These are phyloP conservation scores for Panagrolaimus sp. DNA, from an alignment of 1,140 invertebrate species.

Conservation along the genomic window DNA sequence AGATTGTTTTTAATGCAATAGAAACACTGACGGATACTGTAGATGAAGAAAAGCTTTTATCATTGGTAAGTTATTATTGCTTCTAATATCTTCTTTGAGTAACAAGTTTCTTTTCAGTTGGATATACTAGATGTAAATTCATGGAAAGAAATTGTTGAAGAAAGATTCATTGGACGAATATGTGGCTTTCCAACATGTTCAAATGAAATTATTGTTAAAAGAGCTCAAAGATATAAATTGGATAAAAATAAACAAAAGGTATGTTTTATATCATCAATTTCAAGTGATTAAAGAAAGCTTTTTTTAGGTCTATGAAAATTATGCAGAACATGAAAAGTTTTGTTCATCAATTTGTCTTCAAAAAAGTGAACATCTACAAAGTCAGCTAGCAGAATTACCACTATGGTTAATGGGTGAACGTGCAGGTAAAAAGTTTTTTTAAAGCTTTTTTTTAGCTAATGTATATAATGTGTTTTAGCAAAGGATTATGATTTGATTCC, in stretches of 20 bases:
- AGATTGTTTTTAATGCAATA: constrained; percentile 21
- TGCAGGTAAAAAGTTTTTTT: background rate
- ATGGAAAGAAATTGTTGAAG: constrained; percentile 9
- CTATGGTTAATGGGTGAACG: background rate
- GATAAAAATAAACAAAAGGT: constrained; percentile 13
- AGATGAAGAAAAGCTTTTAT: constrained; percentile 13
- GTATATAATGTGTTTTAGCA: background rate
- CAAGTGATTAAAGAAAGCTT: too few relatives aligned
- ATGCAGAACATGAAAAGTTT: constrained; percentile 1
- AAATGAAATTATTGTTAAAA: constrained; percentile 9
- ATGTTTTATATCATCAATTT: too few relatives aligned
- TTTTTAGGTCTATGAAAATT: constrained; percentile 2
- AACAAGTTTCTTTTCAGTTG: background rate
- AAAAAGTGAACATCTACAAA: background rate
- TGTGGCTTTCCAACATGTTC: constrained; percentile 13
- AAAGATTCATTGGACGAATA: constrained; percentile 13
- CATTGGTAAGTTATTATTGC: constrained; percentile 24
- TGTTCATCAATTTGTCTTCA: background rate
- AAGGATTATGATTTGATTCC: background rate
- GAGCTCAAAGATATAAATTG: constrained; percentile 5
- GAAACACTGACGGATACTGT: constrained; percentile 27
- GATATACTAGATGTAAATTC: constrained; percentile 2
- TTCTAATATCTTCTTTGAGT: too few relatives aligned
- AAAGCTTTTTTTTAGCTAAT: background rate
- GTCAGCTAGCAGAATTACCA: background rate